A percentile compares a stretch with the other conserved stretches of the same genome.
These are phyloP conservation scores for Eumeta japonica DNA, from an alignment of 1,140 invertebrate genomes.

Conservation along the genomic window DNA sequence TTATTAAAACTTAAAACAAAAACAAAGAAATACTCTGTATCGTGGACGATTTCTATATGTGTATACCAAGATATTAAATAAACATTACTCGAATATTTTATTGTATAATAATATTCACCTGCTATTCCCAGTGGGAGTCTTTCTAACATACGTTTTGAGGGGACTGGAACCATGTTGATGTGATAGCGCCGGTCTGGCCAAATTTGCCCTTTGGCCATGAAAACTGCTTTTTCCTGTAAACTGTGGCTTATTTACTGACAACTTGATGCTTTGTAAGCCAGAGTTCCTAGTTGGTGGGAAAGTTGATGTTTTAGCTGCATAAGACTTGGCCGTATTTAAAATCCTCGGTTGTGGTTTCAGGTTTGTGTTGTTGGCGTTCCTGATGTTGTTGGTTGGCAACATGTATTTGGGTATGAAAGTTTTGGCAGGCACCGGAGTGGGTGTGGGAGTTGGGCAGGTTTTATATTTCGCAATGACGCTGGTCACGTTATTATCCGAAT, in stretches of 20 bases:
- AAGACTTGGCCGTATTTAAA: conserved; percentile 36
- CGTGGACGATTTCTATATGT: too few relatives aligned
- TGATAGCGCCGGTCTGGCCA: conserved; percentile 29
- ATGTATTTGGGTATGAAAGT: conserved; percentile 45
- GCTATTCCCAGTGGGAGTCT: conserved; percentile 22
- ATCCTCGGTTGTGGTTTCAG: conserved; percentile 36
- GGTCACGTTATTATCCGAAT: conserved; percentile 47
- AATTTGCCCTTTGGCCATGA: conserved; percentile 44
- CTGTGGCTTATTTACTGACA: conserved; percentile 26
- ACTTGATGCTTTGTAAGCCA: conserved; percentile 35
- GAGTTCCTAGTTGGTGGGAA: conserved; percentile 50
- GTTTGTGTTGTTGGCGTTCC: conserved; percentile 44
- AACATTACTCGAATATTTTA: too few relatives aligned
- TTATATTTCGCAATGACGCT: conserved; percentile 44
- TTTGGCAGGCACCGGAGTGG: conserved; percentile 39
- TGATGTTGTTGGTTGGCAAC: conserved; percentile 45
- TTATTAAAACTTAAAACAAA: too few relatives aligned
- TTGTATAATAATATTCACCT: too few relatives aligned
- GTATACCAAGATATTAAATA: too few relatives aligned
- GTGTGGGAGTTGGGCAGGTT: conserved; percentile 38
- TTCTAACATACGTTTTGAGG: conserved; percentile 38
- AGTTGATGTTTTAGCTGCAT: conserved; percentile 45
- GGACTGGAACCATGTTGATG: conserved; percentile 39
- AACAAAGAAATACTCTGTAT: too few relatives aligned
- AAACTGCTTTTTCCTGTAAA: conserved; percentile 46